phyloP scores from a whole-genome alignment of 2,888 invertebrate genomes.

The Drosophila rubida region DNA sequence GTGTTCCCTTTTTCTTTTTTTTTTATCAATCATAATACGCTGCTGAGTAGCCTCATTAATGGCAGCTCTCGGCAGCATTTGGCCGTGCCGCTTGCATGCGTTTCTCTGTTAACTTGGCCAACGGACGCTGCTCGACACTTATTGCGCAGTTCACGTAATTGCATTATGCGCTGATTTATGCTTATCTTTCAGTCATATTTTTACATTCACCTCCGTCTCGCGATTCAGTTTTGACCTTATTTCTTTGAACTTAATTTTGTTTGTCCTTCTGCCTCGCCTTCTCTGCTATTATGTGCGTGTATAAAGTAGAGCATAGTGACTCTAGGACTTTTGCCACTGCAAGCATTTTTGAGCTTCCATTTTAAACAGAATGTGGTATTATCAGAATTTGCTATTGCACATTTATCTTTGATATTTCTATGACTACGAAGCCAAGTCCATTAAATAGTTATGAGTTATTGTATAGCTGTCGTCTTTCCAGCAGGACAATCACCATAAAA shows the following conservation, averaged over 20 bases:
- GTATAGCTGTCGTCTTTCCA: conserved; percentile 4
- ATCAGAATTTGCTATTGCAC: too few species aligned
- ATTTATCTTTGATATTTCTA: too few species aligned
- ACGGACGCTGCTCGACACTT: conserved; percentile 21
- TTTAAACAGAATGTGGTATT: too few species aligned
- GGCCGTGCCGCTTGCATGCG: conserved; percentile 11
- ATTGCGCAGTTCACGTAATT: conserved; percentile 59
- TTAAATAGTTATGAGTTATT: neutral
- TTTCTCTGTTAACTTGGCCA: conserved; percentile 16
- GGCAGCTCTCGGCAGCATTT: conserved; percentile 47
- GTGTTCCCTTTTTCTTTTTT: too few species aligned
- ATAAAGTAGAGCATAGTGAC: conserved; percentile 12
- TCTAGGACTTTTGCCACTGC: neutral
- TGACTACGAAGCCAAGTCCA: too few species aligned
- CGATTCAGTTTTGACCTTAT: conserved; percentile 56
- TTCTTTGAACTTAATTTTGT: conserved; percentile 64
- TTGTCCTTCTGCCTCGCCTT: neutral
- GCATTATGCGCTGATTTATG: conserved; percentile 75
- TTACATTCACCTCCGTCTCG: conserved; percentile 70
- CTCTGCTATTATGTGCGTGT: conserved; percentile 1
- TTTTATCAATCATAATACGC: conserved; percentile 75
- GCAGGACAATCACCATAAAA: conserved; percentile 60
- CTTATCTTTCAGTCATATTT: conserved; percentile 73
- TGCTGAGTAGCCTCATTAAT: conserved; percentile 68
- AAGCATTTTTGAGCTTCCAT: too few species aligned